A percentile compares a stretch with the other conserved stretches of the same genome.
phyloP scores from a whole-genome alignment of 2,797 vertebrate species.

The Decapterus maruadsi region DNA sequence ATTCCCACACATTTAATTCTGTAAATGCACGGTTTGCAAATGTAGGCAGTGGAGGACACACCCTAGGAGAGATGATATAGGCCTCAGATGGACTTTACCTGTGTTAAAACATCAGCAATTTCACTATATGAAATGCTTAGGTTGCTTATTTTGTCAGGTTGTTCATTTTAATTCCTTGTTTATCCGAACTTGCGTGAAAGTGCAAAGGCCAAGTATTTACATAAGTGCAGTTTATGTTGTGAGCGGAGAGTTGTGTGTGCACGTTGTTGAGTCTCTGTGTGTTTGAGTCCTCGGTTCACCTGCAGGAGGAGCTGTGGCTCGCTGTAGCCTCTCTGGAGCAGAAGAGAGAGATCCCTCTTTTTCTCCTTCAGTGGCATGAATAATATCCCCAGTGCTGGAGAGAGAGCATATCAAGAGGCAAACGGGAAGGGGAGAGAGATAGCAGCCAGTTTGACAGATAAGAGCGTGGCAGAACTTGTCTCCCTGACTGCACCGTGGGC shows the following conservation, averaged over 20 bases:
- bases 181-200: constrained; percentile 25
- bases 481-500: constrained; percentile 77
- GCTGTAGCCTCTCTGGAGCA: constrained; percentile 72
- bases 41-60: constrained; percentile 58
- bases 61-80: constrained; percentile 56
- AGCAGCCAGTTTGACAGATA: constrained; percentile 83
- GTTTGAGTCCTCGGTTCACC: constrained; percentile 76
- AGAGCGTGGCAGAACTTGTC: constrained; percentile 81
- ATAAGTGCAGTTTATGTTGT: constrained; percentile 8
- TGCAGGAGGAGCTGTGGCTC: constrained; percentile 89
- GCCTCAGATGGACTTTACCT: constrained; percentile 54
- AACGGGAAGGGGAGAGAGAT: constrained; percentile 75
- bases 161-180: constrained; percentile 21
- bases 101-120: constrained; percentile 43
- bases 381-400: constrained; percentile 78
- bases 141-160: constrained; percentile 30
- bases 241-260: constrained; percentile 10
- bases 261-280: constrained; percentile 16
- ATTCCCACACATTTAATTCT: constrained; percentile 74
- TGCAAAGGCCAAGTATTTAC: constrained; percentile 32
- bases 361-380: constrained; percentile 82
- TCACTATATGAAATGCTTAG: constrained; percentile 15
- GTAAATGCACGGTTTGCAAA: constrained; percentile 65
- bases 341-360: constrained; percentile 77
- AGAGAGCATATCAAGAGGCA: constrained; percentile 79